Evolutionary conservation across 1,140 invertebrate species (phyloP).

Genomic region (Drosophila guanche): DNA sequence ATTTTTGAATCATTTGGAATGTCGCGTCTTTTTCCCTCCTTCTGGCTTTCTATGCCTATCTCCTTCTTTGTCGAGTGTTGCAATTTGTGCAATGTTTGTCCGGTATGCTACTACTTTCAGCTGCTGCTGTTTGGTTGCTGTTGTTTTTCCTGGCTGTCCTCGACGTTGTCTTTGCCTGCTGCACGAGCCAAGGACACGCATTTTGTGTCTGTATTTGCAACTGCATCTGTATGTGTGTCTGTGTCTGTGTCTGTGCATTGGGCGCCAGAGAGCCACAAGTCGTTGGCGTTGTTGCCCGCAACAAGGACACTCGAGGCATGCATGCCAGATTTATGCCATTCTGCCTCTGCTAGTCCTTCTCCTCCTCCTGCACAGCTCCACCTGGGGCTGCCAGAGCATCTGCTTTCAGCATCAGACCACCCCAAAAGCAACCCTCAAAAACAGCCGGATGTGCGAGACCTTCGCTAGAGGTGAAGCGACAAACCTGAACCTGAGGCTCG

Average conservation of each 20-base stretch:
- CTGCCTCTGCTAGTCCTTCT: constrained; percentile 1
- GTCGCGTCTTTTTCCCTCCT: too few species aligned
- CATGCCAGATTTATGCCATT: constrained; percentile 34
- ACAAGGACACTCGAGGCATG: constrained; percentile 57
- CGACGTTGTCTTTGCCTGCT: constrained; percentile 55
- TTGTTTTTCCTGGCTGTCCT: constrained; percentile 44
- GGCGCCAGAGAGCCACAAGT: constrained; percentile 46
- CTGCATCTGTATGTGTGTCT: constrained; percentile 3
- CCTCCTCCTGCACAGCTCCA: background rate
- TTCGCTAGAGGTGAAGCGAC: constrained; percentile 55
- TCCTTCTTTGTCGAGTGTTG: constrained; percentile 26
- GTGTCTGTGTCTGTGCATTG: constrained; percentile 14
- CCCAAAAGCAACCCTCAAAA: constrained; percentile 9
- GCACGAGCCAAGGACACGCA: constrained; percentile 56
- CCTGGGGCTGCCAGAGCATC: too few species aligned
- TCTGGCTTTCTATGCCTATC: background rate
- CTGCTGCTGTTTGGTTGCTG: constrained; percentile 1
- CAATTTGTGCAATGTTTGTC: constrained; percentile 49
- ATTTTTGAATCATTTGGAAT: too few species aligned
- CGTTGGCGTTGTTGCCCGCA: constrained; percentile 52
- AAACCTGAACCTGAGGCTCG: constrained; percentile 49
- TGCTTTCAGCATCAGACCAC: constrained; percentile 14
- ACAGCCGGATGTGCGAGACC: constrained; percentile 38
- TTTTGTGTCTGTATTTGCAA: constrained; percentile 15
- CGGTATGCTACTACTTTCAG: constrained; percentile 4